Evolutionary conservation across 2,797 vertebrate genomes (phyloP).

Genomic region (Danio choprae): DNA sequence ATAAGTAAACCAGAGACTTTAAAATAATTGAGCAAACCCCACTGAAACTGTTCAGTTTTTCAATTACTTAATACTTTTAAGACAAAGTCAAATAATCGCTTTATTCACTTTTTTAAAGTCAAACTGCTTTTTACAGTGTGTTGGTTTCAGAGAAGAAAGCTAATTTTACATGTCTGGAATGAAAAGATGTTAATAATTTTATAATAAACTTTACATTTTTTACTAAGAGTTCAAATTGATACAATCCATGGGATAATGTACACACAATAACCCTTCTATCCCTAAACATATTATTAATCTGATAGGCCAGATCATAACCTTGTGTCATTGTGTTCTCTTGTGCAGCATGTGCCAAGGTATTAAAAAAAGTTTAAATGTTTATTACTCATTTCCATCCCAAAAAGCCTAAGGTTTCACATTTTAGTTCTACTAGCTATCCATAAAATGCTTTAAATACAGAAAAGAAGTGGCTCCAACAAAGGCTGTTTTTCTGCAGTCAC

Average conservation of each 20-base stretch:
- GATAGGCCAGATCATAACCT: background rate
- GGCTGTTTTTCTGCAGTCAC: conserved; percentile 64
- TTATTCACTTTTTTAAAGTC: too few relatives aligned
- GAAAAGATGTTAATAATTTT: background rate
- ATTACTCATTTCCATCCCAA: background rate
- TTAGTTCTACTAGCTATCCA: background rate
- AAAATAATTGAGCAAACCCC: too few relatives aligned
- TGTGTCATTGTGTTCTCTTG: background rate
- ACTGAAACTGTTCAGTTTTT: too few relatives aligned
- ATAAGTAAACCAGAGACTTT: too few relatives aligned
- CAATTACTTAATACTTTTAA: too few relatives aligned
- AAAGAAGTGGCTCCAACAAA: conserved; percentile 64
- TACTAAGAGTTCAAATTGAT: too few relatives aligned
- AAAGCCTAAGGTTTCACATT: background rate
- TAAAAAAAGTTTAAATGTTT: background rate
- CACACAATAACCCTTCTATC: background rate
- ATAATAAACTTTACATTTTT: too few relatives aligned
- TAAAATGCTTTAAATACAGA: conserved; percentile 50
- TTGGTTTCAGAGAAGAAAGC: background rate
- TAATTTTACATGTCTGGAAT: background rate
- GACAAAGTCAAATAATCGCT: too few relatives aligned
- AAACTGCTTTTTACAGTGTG: too few relatives aligned
- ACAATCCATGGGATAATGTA: background rate
- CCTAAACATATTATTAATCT: background rate
- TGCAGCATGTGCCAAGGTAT: background rate